These are phyloP conservation scores for Cerceris rybyensis DNA, from an alignment of 2,888 invertebrate species.

Conservation along the genomic window DNA sequence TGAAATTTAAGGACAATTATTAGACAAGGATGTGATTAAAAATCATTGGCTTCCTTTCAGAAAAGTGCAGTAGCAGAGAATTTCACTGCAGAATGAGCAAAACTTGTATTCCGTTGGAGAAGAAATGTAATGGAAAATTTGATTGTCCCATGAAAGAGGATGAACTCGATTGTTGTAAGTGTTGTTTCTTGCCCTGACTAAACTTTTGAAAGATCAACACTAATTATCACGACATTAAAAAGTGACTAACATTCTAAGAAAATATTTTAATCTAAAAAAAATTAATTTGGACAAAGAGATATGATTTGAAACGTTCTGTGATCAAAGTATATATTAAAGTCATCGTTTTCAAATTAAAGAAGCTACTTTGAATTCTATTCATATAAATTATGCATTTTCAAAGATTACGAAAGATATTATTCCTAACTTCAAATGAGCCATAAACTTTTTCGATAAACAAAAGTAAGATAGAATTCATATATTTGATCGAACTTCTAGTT, in stretches of 20 bases:
- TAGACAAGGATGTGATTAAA: neutral
- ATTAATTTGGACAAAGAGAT: too few relatives aligned
- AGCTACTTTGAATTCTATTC: too few relatives aligned
- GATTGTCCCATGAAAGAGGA: slow-evolving; percentile 90
- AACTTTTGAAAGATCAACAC: neutral
- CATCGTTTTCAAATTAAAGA: too few relatives aligned
- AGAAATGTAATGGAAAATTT: slow-evolving; percentile 86
- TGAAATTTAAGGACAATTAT: neutral
- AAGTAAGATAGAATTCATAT: slow-evolving; percentile 1
- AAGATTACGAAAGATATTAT: too few relatives aligned
- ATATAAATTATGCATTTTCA: too few relatives aligned
- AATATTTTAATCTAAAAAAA: too few relatives aligned
- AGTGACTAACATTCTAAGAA: too few relatives aligned
- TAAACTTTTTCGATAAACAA: too few relatives aligned
- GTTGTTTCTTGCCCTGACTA: neutral
- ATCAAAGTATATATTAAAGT: too few relatives aligned
- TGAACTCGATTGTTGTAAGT: slow-evolving; percentile 90
- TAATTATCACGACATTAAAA: neutral
- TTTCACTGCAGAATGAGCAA: slow-evolving; percentile 87
- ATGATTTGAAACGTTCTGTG: too few relatives aligned
- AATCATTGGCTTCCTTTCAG: slow-evolving; percentile 21
- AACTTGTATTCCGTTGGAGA: slow-evolving; percentile 85
- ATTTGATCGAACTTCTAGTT: slow-evolving; percentile 82
- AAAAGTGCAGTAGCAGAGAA: slow-evolving; percentile 83
- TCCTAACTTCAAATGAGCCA: too few relatives aligned